These are phyloP conservation scores for Poeciliopsis gracilis DNA, from an alignment of 2,797 vertebrate genomes.

Conservation along the genomic window DNA sequence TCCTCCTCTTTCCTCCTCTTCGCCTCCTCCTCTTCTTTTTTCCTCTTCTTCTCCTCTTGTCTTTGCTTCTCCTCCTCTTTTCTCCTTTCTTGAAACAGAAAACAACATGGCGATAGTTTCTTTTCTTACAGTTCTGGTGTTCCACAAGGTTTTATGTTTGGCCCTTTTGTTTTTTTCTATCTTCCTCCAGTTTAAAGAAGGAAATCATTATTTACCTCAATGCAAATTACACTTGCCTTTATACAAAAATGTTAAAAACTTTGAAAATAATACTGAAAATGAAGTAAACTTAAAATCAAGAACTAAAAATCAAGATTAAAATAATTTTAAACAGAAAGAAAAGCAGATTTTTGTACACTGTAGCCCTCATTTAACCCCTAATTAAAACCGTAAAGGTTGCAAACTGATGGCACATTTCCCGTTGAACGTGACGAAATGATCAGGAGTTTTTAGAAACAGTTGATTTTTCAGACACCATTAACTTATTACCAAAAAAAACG, in stretches of 20 bases:
- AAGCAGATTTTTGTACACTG: not conserved
- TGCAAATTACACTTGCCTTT: not conserved
- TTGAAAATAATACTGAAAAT: not conserved
- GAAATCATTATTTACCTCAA: not conserved
- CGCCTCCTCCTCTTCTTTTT: conserved; percentile 71
- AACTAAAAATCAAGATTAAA: not conserved
- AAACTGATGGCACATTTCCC: no score
- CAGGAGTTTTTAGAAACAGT: no score
- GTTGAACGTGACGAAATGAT: no score
- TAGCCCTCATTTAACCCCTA: not conserved
- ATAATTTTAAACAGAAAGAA: not conserved
- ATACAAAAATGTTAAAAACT: not conserved
- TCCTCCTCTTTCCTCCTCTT: conserved; percentile 67
- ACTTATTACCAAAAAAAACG: no score
- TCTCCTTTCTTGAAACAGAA: conserved; percentile 57
- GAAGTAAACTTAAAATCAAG: not conserved
- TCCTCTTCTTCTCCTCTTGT: conserved; percentile 65
- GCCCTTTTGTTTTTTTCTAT: not conserved
- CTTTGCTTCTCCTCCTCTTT: conserved; percentile 65
- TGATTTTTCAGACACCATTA: no score
- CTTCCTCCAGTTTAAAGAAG: not conserved
- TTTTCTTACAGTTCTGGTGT: not conserved
- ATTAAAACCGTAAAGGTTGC: no score
- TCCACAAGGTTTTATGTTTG: conserved; percentile 6
- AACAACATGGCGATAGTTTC: not conserved